A percentile compares a stretch with the other conserved stretches of the same genome.
phyloP scores from a whole-genome alignment of 2,797 vertebrate species.

The Siniperca scherzeri region DNA sequence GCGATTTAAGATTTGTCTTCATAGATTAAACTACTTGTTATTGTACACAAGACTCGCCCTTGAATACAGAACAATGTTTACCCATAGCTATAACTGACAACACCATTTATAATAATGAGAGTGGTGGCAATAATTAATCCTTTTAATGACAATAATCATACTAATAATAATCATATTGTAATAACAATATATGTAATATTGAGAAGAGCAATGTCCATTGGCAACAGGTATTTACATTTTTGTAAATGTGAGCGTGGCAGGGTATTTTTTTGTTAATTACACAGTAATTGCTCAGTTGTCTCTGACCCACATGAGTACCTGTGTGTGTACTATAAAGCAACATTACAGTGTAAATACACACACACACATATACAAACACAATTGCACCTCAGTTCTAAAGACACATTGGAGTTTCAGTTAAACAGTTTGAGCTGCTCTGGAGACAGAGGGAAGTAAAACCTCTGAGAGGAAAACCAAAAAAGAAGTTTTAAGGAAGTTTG shows the following conservation, averaged over 20 bases:
- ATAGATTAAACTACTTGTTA: slow-evolving; percentile 60
- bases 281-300: slow-evolving; percentile 88
- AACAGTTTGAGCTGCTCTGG: slow-evolving; percentile 63
- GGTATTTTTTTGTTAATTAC: slow-evolving; percentile 84
- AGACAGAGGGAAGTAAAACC: slow-evolving; percentile 29
- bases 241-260: slow-evolving; percentile 80
- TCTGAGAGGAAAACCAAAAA: neutral
- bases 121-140: slow-evolving; percentile 75
- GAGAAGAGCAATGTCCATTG: slow-evolving; percentile 83
- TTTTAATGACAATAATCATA: slow-evolving; percentile 82
- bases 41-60: slow-evolving; percentile 77
- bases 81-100: slow-evolving; percentile 79
- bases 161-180: slow-evolving; percentile 81
- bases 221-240: slow-evolving; percentile 85
- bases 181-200: slow-evolving; percentile 86
- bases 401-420: slow-evolving; percentile 77
- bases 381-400: slow-evolving; percentile 68
- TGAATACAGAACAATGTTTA: slow-evolving; percentile 80
- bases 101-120: slow-evolving; percentile 76
- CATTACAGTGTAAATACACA: slow-evolving; percentile 70
- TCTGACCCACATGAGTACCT: slow-evolving; percentile 80
- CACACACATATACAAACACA: slow-evolving; percentile 8
- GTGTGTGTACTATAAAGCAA: slow-evolving; percentile 75
- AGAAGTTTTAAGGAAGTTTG: neutral
- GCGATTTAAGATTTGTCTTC: slow-evolving; percentile 77